Base-by-base conservation (phyloP, 2,797 vertebrate species). In the Sparidentex hasta region DNA sequence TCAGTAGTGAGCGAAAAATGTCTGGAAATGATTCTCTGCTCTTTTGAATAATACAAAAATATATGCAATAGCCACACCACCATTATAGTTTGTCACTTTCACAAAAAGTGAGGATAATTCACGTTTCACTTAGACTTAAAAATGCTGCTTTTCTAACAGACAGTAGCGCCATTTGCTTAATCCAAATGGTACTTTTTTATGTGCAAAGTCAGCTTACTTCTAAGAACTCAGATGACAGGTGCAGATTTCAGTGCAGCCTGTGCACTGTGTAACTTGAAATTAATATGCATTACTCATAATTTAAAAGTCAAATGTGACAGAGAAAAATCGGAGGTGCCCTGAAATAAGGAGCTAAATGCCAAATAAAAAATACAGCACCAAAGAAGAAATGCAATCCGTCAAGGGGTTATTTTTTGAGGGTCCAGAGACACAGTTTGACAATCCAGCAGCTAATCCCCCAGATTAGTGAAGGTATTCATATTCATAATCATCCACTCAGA, bases 381-480 rank as follows among this genome's bases (percentile, higher is more conserved):
- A 68, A 33, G 58, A 25, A 67, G 59, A 81, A 69, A 17, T 64
- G 46, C 71, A 72, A 54, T 73, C 77, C 44, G 59, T 78, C 67
- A 77, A 17, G 12, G 54, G 44, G 17, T 72, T 25, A 46, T 72
- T 79, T 80, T 76, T 46, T 38, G 38, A 27, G 67, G 63, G 54
- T 59, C 63, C 69, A 65, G 29, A 84, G 55, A 82, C 80, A 84
- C 83, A 51, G 56, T 81, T 79, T 86, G 74, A 88, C 54, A 80
- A 88, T 88, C 74, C 66, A 62, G 43, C 46, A 68, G 41, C 79
- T 87, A 91, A 93, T 92, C 88, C 82, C n/a, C 8, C 52, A 87
- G 87, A 92, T 94, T 90, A 90, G 79, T 44, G 54, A 76, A 85
- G 78, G 76, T 83, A 91, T 91, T 89, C 74, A 90, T 87, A 84